These are phyloP conservation scores for Leuciscus idus DNA, from an alignment of 2,113 vertebrate genomes.

Conservation along the genomic window DNA sequence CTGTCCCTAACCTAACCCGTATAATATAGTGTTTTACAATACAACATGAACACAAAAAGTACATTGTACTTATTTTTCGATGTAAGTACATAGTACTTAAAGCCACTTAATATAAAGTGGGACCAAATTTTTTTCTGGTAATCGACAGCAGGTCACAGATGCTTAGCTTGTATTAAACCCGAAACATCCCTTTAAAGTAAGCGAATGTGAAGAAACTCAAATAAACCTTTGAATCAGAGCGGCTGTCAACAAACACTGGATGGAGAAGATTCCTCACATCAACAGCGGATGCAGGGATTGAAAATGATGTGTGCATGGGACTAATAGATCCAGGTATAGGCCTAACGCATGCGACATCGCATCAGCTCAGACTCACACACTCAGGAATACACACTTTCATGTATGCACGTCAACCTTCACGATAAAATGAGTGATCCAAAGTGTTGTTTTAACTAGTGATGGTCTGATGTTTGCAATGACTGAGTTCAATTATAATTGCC, in stretches of 20 bases:
- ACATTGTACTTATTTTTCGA: no score
- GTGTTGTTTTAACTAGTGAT: background rate
- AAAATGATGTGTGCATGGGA: background rate
- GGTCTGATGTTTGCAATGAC: background rate
- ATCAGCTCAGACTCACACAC: background rate
- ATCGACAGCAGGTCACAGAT: background rate
- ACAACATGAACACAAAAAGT: no score
- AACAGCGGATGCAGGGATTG: background rate
- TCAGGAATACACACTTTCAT: background rate
- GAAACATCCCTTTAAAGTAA: background rate
- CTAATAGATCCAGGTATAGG: background rate
- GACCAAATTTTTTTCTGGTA: background rate
- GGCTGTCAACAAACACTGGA: slow-evolving; percentile 7
- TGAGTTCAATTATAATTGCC: background rate
- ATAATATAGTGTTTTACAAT: no score
- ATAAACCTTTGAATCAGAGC: background rate
- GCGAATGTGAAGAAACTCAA: background rate
- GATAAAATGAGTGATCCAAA: background rate
- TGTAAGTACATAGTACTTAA: no score
- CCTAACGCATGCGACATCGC: background rate
- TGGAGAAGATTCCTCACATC: background rate
- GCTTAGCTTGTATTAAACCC: background rate
- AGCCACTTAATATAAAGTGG: no score
- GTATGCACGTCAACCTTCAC: background rate
- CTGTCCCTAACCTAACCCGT: no score